Evolutionary conservation across 2,113 vertebrate species (phyloP).

Genomic region (Marmota monax): DNA sequence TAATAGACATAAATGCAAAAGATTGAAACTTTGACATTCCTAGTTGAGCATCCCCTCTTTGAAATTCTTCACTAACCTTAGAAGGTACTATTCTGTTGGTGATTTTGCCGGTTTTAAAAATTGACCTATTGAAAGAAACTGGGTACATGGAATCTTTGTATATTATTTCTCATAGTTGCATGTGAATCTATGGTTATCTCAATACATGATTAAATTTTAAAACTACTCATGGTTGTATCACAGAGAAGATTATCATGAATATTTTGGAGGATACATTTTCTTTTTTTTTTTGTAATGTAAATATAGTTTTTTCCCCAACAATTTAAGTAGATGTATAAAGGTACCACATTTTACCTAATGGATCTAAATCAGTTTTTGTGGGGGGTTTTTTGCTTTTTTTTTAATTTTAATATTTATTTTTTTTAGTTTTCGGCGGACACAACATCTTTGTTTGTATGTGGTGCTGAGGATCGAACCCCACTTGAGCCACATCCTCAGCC

Average conservation of each 20-base stretch:
- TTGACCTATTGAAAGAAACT: not conserved
- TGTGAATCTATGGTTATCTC: slow-evolving; percentile 18
- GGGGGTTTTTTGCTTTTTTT: too few relatives aligned
- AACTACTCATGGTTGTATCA: not conserved
- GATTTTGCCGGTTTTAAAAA: slow-evolving; percentile 59
- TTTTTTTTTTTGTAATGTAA: not conserved
- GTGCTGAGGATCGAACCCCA: too few relatives aligned
- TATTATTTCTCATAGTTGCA: slow-evolving; percentile 38
- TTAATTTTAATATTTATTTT: too few relatives aligned
- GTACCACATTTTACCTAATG: slow-evolving; percentile 49
- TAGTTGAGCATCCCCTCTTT: not conserved
- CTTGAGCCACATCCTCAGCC: too few relatives aligned
- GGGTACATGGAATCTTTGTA: not conserved
- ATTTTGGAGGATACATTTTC: slow-evolving; percentile 52
- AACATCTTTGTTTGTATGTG: too few relatives aligned
- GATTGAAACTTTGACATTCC: slow-evolving; percentile 3
- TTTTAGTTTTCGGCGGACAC: too few relatives aligned
- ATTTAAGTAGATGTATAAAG: too few relatives aligned
- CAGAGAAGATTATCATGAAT: not conserved
- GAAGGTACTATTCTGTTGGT: not conserved
- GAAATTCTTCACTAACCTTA: slow-evolving; percentile 38
- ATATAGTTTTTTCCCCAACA: too few relatives aligned
- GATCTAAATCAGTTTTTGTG: not conserved
- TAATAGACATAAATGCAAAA: not conserved
- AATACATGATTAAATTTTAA: slow-evolving; percentile 36